phyloP scores from a whole-genome alignment of 2,888 invertebrate species.

The Microctonus aethiopoides region DNA sequence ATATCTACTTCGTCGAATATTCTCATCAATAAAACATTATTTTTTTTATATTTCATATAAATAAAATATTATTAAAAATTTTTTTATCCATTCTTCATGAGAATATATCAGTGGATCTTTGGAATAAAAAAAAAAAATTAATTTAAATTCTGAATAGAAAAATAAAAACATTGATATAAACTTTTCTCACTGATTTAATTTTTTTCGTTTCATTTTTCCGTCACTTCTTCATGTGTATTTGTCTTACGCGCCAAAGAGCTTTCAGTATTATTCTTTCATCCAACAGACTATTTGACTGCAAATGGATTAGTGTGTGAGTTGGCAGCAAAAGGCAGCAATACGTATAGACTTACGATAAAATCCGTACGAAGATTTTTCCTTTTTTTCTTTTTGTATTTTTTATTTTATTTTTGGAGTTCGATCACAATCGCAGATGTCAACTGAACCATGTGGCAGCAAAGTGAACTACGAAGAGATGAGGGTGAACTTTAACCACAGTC shows the following conservation, averaged over 20 bases:
- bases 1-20: no score
- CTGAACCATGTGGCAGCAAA: not conserved
- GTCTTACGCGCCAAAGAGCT: no score
- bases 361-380: not conserved
- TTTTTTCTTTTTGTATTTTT: not conserved
- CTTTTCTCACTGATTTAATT: not conserved
- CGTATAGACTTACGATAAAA: not conserved
- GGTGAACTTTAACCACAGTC: not conserved
- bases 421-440: not conserved
- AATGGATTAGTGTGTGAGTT: not conserved
- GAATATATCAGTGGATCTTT: no score
- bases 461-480: not conserved
- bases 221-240: not conserved
- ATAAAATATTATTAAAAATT: no score
- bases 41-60: no score
- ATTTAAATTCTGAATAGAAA: no score
- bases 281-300: not conserved
- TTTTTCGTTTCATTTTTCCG: not conserved
- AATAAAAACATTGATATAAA: no score
- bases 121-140: not conserved
- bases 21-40: no score
- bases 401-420: not conserved
- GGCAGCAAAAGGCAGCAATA: not conserved
- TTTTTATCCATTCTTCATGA: no score
- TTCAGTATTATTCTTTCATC: not conserved